These are phyloP conservation scores for Cryptoprocta ferox DNA, from an alignment of 2,797 vertebrate species.

Conservation along the genomic window DNA sequence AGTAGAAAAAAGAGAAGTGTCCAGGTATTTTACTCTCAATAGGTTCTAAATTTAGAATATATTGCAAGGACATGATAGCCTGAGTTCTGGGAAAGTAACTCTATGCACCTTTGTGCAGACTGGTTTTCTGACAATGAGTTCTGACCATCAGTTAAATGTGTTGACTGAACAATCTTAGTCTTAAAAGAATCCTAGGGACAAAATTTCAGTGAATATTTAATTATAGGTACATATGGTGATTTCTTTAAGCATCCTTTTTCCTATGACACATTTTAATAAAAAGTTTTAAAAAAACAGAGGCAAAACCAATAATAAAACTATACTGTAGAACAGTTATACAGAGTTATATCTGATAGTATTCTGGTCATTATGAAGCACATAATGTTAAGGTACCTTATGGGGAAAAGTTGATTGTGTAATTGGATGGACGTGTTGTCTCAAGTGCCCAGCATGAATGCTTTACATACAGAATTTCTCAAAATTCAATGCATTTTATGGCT, in stretches of 20 bases:
- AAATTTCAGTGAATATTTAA: not conserved
- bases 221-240: not conserved
- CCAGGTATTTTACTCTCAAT: not conserved
- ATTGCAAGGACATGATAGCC: not conserved
- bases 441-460: not conserved
- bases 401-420: not conserved
- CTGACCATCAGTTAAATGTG: not conserved
- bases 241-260: not conserved
- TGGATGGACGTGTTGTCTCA: not conserved
- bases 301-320: conserved; percentile 11
- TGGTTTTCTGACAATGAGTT: not conserved
- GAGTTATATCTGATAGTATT: not conserved
- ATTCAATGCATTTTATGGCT: not conserved
- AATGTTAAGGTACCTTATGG: not conserved
- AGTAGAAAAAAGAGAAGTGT: not conserved
- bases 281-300: not conserved
- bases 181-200: not conserved
- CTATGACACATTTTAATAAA: not conserved
- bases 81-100: not conserved
- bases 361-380: not conserved
- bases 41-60: not conserved
- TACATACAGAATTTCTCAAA: not conserved
- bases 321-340: not conserved
- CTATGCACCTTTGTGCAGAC: not conserved
- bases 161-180: not conserved